Conservation (phyloP, 2,888 invertebrate species). For the Rhingia rostrata region DNA sequence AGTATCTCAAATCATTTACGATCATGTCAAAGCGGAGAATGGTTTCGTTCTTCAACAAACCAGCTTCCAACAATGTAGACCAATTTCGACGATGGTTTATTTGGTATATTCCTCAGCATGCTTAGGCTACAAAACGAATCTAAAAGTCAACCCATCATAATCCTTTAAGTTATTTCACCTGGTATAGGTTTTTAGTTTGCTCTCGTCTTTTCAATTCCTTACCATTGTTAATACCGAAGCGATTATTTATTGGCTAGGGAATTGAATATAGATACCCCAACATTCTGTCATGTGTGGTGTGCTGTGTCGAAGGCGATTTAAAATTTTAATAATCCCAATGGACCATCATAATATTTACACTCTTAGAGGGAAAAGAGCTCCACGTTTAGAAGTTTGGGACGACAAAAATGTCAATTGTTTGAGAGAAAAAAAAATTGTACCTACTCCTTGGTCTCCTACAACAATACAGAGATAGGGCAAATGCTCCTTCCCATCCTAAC, state of each 20-base stretch:
- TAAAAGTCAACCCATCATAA: conserved; percentile 54
- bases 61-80: conserved; percentile 51
- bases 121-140: conserved; percentile 28
- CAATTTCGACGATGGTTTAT: conserved; percentile 58
- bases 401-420: conserved; percentile 58
- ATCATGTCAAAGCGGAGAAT: conserved; percentile 51
- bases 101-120: conserved; percentile 34
- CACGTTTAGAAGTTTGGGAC: conserved; percentile 1
- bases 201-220: conserved; percentile 43
- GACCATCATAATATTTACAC: conserved; percentile 71
- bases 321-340: conserved; percentile 71
- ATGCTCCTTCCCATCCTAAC: not conserved
- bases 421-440: not conserved
- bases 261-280: conserved; percentile 45
- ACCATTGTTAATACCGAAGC: conserved; percentile 58
- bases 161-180: conserved; percentile 59
- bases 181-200: conserved; percentile 4
- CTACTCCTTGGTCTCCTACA: not conserved
- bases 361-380: conserved; percentile 30
- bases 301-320: conserved; percentile 36
- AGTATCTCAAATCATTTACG: conserved; percentile 56
- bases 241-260: conserved; percentile 73
- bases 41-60: not conserved
- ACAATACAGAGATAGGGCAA: not conserved
- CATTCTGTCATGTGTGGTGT: not conserved